Evolutionary conservation across 2,888 invertebrate genomes (phyloP), one percentile per base, ranked within the genome.

Genomic region (Exephanes ischioxanthus): DNA sequence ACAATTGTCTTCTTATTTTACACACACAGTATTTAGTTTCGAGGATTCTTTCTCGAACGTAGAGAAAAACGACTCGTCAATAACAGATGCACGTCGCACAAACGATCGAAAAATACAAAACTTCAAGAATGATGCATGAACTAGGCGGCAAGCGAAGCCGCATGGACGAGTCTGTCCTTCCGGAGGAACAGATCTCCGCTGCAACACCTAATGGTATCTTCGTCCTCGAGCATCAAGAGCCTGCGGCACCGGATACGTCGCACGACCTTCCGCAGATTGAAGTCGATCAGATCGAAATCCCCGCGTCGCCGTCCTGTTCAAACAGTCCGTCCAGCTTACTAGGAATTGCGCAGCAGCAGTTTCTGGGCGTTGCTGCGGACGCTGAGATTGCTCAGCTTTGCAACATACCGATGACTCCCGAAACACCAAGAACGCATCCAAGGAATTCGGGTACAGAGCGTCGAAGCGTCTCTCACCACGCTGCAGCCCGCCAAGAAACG

Each of bases 61-160:
- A 48, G 16, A 16, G 16, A 41, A 16, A 48, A 48, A 48, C 14
- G 1, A 45, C 14, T 45, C 45, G 16, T 48, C 45, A 16, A 16
- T 48, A 14, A 16, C 45, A 48, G 45, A 48, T 48, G 45, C 4
- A 16, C 45, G 45, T 48, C 45, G 16, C 4, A 14, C 14, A 48
- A 48, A 4, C 14, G 14, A 48, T 48, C 16, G 45, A 48, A 16
- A 48, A 5, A 48, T 16, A 14, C 16, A 55, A 55, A 55, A 19
- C 53, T 55, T 7, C 19, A 78, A 86, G 48, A 76, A 95, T 94
- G 90, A 97, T 98, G 97, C 97, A 97, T 94, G 96, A 97, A 87
- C 95, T 97, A 84, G 98, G 98, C 92, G 98, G 98, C 89, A 98
- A 98, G 95, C 96, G 98, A 88, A 98, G 98, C 92, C 97, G 98